Evolutionary conservation across 2,113 vertebrate species (phyloP).

Genomic region (Ameiurus melas): DNA sequence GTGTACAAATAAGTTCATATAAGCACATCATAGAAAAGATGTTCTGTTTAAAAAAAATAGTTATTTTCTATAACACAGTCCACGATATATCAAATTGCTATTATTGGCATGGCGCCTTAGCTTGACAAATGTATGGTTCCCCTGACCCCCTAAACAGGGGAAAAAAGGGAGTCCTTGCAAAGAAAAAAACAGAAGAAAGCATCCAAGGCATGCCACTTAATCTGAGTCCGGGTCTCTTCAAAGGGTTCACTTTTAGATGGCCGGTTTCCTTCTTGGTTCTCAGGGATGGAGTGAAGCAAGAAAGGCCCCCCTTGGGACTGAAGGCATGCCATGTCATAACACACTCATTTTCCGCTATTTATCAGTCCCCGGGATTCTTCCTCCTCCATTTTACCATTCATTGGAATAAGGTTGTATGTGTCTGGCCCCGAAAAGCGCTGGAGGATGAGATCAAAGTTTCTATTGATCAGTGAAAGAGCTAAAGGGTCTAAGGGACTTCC

Average conservation of each 20-base stretch:
- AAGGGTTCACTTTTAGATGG: constrained; percentile 67
- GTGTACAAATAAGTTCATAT: not conserved
- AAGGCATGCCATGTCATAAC: constrained; percentile 73
- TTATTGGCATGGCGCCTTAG: constrained; percentile 27
- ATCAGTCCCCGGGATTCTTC: constrained; percentile 69
- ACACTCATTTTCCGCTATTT: constrained; percentile 73
- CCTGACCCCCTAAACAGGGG: constrained; percentile 33
- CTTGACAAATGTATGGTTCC: constrained; percentile 42
- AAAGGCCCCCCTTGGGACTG: constrained; percentile 73
- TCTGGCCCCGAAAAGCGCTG: constrained; percentile 45
- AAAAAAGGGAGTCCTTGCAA: constrained; percentile 46
- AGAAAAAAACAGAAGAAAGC: constrained; percentile 61
- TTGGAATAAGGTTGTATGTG: constrained; percentile 66
- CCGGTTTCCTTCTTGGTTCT: constrained; percentile 67
- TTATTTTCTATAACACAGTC: constrained; percentile 58
- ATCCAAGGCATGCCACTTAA: constrained; percentile 69
- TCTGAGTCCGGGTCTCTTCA: constrained; percentile 71
- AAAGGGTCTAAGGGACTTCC: constrained; percentile 53
- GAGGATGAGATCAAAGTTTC: constrained; percentile 72
- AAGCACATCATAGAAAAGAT: not conserved
- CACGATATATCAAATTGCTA: constrained; percentile 34
- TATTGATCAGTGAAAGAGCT: constrained; percentile 61
- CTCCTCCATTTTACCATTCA: constrained; percentile 67
- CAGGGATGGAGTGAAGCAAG: constrained; percentile 64
- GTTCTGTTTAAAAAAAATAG: not conserved